These are phyloP conservation scores for Phasia obesa DNA, from an alignment of 2,888 invertebrate species.

Conservation along the genomic window DNA sequence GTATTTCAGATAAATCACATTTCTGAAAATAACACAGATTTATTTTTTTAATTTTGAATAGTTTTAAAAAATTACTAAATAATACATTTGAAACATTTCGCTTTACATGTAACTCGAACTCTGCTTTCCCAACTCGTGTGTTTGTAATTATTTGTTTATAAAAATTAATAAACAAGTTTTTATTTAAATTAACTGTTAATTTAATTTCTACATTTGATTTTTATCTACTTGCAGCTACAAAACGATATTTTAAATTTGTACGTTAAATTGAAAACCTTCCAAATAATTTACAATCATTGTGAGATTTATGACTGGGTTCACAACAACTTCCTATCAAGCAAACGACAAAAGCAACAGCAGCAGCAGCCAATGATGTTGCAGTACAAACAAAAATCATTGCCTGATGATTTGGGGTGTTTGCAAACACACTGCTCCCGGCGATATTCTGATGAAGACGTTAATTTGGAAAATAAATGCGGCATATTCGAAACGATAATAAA, in stretches of 20 bases:
- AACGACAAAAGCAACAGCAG: slow-evolving; percentile 73
- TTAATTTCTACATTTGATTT: background rate
- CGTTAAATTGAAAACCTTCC: slow-evolving; percentile 87
- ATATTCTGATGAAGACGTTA: background rate
- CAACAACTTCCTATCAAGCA: slow-evolving; percentile 84
- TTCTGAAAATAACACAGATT: too few species aligned
- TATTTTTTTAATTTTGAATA: too few species aligned
- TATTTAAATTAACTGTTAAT: too few species aligned
- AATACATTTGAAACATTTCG: too few species aligned
- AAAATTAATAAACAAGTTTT: too few species aligned
- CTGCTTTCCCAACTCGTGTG: too few species aligned
- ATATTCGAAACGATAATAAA: slow-evolving; percentile 83
- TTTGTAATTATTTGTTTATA: too few species aligned
- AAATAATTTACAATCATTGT: slow-evolving; percentile 87
- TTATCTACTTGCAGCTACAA: slow-evolving; percentile 78
- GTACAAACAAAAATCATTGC: slow-evolving; percentile 76
- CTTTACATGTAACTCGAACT: too few species aligned
- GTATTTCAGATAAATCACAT: too few species aligned
- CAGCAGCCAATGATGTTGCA: slow-evolving; percentile 74
- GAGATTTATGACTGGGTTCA: slow-evolving; percentile 85
- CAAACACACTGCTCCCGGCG: slow-evolving; percentile 12
- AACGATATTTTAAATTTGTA: slow-evolving; percentile 87
- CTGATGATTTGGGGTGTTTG: slow-evolving; percentile 73
- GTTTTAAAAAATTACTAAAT: too few species aligned
- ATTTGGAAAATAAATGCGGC: slow-evolving; percentile 69